phyloP scores from a whole-genome alignment of 2,888 invertebrate genomes.

The Hirtodrosophila histrioides region DNA sequence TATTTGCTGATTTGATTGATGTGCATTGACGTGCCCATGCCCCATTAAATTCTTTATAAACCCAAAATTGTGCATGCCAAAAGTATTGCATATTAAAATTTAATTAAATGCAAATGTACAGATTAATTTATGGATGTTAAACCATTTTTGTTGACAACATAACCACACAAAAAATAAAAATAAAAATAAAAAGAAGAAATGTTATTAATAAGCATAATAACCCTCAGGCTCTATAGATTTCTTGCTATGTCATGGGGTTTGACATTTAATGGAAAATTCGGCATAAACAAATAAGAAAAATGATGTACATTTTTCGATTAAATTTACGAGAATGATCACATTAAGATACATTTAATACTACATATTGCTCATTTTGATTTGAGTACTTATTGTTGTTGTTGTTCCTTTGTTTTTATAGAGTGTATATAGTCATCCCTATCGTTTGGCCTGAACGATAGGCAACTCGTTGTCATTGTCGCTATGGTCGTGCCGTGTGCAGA shows the following conservation, averaged over 20 bases:
- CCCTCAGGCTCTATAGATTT: neutral
- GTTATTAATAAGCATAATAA: neutral
- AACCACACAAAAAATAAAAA: slow-evolving; percentile 6
- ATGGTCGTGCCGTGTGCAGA: slow-evolving; percentile 75
- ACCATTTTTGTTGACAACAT: slow-evolving; percentile 5
- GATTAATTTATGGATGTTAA: slow-evolving; percentile 33
- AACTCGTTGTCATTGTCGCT: slow-evolving; percentile 47
- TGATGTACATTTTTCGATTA: slow-evolving; percentile 2
- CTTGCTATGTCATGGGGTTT: neutral
- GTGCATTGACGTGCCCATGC: slow-evolving; percentile 60
- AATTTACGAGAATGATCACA: slow-evolving; percentile 25
- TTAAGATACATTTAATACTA: slow-evolving; percentile 13
- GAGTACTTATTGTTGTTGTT: slow-evolving; percentile 28
- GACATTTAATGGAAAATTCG: neutral
- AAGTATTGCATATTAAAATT: slow-evolving; percentile 41
- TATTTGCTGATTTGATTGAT: slow-evolving; percentile 66
- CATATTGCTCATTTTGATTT: slow-evolving; percentile 40
- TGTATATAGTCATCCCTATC: slow-evolving; percentile 70
- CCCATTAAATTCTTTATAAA: slow-evolving; percentile 65
- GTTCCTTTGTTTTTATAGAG: slow-evolving; percentile 18
- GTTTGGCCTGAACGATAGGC: slow-evolving; percentile 39
- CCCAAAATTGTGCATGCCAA: slow-evolving; percentile 34
- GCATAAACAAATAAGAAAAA: neutral
- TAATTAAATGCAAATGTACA: slow-evolving; percentile 70
- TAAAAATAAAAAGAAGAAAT: no score